These are phyloP conservation scores for Megathymus violae DNA, from an alignment of 1,140 invertebrate genomes.

Conservation along the genomic window DNA sequence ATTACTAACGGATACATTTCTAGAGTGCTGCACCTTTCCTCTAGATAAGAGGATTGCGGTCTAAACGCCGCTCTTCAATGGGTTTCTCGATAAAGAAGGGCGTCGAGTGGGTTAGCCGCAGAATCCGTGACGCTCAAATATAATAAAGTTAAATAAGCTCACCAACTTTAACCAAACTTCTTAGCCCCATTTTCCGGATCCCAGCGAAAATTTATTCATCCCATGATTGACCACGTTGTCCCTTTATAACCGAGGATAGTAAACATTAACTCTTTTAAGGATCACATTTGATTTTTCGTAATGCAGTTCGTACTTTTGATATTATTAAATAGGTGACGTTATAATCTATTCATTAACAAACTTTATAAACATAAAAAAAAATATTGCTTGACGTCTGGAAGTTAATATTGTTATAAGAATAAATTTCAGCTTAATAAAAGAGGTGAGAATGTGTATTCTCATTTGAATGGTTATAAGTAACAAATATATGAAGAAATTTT, in stretches of 20 bases:
- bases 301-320: too few species aligned
- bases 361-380: too few species aligned
- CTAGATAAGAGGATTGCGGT: conserved; percentile 27
- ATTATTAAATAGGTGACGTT: too few species aligned
- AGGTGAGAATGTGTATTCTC: too few species aligned
- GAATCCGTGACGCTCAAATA: conserved; percentile 10
- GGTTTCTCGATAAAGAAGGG: conserved; percentile 21
- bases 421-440: too few species aligned
- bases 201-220: neutral
- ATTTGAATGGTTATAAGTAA: too few species aligned
- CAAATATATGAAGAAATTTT: too few species aligned
- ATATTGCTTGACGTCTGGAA: too few species aligned
- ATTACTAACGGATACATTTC: conserved; percentile 25
- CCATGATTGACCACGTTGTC: neutral
- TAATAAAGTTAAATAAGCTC: conserved; percentile 2
- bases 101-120: conserved; percentile 18
- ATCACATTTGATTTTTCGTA: too few species aligned
- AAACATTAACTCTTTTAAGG: too few species aligned
- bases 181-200: neutral
- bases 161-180: neutral
- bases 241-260: neutral
- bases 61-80: conserved; percentile 30
- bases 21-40: conserved; percentile 15
- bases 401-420: too few species aligned
- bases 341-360: too few species aligned